Percentiles rank a stretch among this genome's conserved stretches.
Conservation (phyloP, 2,797 vertebrate genomes). For the Petrocephalus schoutedeni region DNA sequence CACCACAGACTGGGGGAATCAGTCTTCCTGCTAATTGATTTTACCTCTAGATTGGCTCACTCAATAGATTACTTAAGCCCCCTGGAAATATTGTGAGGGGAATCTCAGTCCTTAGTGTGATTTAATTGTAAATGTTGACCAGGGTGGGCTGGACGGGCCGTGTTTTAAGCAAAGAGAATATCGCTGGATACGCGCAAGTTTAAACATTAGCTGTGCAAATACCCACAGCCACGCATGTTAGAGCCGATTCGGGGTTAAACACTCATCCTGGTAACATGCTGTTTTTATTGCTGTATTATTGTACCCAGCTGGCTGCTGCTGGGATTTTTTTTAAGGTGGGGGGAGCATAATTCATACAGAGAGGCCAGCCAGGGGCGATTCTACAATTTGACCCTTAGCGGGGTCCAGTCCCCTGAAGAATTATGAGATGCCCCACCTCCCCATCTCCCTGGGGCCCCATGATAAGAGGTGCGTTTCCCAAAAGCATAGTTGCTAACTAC, state of each 20-base stretch:
- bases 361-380: neutral
- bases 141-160: neutral
- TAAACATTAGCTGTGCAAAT: neutral
- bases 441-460: neutral
- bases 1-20: neutral
- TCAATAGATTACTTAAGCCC: slow-evolving; percentile 2
- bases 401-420: neutral
- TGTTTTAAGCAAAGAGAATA: neutral
- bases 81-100: neutral
- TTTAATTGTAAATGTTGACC: slow-evolving; percentile 17
- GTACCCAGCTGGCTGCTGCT: neutral
- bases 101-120: slow-evolving; percentile 10
- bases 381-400: neutral
- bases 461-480: neutral
- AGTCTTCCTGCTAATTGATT: neutral
- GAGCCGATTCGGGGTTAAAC: neutral
- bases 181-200: neutral
- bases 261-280: neutral
- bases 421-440: neutral
- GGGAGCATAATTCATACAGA: neutral
- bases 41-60: neutral
- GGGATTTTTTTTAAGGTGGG: neutral
- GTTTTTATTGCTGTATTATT: neutral
- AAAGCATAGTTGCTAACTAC: too few relatives aligned
- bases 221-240: neutral